phyloP scores from a whole-genome alignment of 2,113 vertebrate genomes.

The Onychorhynchus coronatus region DNA sequence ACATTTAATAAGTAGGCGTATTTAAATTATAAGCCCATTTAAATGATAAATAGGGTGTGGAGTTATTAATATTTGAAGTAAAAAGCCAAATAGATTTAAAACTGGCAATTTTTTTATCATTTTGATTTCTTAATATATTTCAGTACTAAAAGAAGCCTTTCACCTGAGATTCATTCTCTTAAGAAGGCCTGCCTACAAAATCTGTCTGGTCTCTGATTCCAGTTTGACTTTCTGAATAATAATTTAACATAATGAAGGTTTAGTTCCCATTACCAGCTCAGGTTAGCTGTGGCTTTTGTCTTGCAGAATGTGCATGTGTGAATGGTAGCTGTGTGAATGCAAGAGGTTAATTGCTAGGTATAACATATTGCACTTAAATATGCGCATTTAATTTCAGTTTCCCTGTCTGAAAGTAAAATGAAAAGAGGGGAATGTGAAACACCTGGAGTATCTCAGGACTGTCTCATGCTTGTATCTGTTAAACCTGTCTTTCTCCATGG shows the following conservation, averaged over 20 bases:
- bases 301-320: not conserved
- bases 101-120: not conserved
- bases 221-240: slow-evolving; percentile 24
- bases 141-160: not conserved
- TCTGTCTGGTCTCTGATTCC: not conserved
- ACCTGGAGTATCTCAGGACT: not conserved
- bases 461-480: not conserved
- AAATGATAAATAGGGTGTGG: not conserved
- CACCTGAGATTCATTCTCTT: not conserved
- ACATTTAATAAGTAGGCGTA: not conserved
- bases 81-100: not conserved
- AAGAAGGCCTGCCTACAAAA: not conserved
- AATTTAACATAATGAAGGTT: not conserved
- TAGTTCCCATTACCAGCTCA: not conserved
- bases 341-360: slow-evolving; percentile 11
- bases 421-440: not conserved
- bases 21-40: not conserved
- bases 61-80: not conserved
- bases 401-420: not conserved
- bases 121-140: not conserved
- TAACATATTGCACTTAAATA: not conserved
- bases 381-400: slow-evolving; percentile 27
- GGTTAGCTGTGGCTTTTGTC: slow-evolving; percentile 3
- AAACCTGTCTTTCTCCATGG: not conserved
- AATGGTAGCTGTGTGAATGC: slow-evolving; percentile 8